Evolutionary conservation across 2,888 invertebrate species (phyloP), one percentile per base, ranked within the genome.

Genomic region (Apotomis betuletana): DNA sequence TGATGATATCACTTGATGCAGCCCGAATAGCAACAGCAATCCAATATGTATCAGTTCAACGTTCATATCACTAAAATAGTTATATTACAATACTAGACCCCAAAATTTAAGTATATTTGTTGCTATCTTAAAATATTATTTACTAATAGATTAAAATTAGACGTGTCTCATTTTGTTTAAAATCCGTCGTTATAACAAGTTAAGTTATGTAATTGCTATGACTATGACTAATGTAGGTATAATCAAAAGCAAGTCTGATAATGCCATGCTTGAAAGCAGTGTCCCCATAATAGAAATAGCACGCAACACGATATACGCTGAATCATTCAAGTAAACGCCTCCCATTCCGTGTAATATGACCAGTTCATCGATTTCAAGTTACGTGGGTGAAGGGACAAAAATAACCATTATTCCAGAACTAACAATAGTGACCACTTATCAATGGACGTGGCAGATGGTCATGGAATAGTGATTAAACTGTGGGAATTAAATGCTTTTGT

Each of bases 371-470:
- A 61, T 62, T 63, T 57, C 49, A 55, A 62, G 49, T 57, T 38
- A 69, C 49, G 57, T 63, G 46, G 62, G 69, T 27, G 62, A 12
- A 49, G 46, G 68, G 68, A 69, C 69, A 62, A 69, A 62, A 69
- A 63, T 62, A 63, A 51, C 62, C 52, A 61, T 69, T 69, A 69
- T 57, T 36, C 36, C 54, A 62, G 36, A 49, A 8, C 12, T 55
- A 70, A 70, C 70, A 70, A 67, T 67, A 70, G 60, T 60, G 49
- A 51, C 65, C 70, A 70, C 65, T 67, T 70, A 67, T 67, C 70
- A 61, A 70, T 54, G 49, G 49, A 38, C 46, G 51, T 15, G 59
- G 70, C 70, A 70, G 65, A 65, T 70, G 70, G 54, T 65, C 64
- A 65, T 64, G 58, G 41, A 55, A 70, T 54, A 36, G 38, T 46